A percentile compares a stretch with the other conserved stretches of the same genome.
These are phyloP conservation scores for Ceyx melanurus DNA, from an alignment of 2,113 vertebrate species.

Conservation along the genomic window DNA sequence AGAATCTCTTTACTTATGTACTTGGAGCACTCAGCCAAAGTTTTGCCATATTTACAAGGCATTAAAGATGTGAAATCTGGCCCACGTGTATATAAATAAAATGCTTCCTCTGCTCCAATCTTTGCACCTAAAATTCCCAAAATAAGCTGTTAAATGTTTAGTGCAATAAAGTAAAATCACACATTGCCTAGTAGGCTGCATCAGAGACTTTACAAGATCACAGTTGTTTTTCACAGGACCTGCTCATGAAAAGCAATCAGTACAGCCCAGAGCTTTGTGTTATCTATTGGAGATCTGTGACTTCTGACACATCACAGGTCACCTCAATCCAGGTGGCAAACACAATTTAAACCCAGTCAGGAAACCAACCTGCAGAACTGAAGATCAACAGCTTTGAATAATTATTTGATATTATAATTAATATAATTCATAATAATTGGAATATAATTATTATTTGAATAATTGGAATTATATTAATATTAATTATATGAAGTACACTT, in stretches of 20 bases:
- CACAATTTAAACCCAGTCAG: neutral
- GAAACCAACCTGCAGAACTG: neutral
- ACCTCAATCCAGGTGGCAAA: neutral
- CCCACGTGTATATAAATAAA: conserved; percentile 89
- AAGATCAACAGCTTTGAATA: neutral
- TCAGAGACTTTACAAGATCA: neutral
- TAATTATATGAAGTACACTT: neutral
- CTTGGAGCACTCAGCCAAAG: conserved; percentile 80
- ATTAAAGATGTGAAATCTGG: conserved; percentile 93
- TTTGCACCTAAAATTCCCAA: conserved; percentile 81
- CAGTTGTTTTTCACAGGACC: neutral
- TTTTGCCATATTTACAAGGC: conserved; percentile 94
- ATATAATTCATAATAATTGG: too few relatives aligned
- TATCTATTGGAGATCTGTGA: neutral
- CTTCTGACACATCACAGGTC: neutral
- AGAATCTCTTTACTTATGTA: conserved; percentile 90
- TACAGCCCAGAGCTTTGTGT: neutral
- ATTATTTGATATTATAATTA: neutral
- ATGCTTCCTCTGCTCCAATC: conserved; percentile 89
- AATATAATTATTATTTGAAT: too few relatives aligned
- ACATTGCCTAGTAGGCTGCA: neutral
- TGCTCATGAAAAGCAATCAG: neutral
- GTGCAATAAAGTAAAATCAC: neutral
- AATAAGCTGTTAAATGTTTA: neutral
- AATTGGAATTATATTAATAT: too few relatives aligned